Evolutionary conservation across 1,140 invertebrate genomes (phyloP).

Genomic region (Odontomachus brunneus): DNA sequence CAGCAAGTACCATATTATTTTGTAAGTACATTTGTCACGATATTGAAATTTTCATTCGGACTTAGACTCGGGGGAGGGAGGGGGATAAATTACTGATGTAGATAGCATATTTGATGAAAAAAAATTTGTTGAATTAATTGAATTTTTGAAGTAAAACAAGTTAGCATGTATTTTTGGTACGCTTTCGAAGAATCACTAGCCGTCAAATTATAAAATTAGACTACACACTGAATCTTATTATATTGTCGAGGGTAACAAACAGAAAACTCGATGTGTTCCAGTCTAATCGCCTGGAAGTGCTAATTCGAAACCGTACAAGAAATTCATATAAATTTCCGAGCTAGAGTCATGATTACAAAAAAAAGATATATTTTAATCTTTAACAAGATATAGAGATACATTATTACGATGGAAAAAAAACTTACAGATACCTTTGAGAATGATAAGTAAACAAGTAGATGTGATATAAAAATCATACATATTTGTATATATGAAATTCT

Average conservation of each 20-base stretch:
- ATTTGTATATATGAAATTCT: not conserved
- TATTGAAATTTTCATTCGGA: conserved; percentile 46
- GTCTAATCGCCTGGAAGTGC: no score
- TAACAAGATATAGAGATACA: no score
- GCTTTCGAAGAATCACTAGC: not conserved
- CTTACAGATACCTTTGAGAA: not conserved
- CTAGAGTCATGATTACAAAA: no score
- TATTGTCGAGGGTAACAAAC: no score
- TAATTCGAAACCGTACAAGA: not conserved
- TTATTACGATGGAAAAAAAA: not conserved
- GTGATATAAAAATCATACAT: no score
- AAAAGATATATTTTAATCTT: not conserved
- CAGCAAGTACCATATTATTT: conserved; percentile 83
- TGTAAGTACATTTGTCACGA: conserved; percentile 82
- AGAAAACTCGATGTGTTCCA: no score
- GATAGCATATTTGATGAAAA: not conserved
- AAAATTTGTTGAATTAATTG: conserved; percentile 4
- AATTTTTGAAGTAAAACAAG: not conserved
- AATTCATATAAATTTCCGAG: no score
- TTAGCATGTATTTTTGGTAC: not conserved
- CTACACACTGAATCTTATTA: no score
- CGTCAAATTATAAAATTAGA: no score
- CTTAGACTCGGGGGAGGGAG: not conserved
- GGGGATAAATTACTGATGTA: conserved; percentile 13
- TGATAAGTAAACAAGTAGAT: not conserved